Conservation (phyloP, 2,888 invertebrate genomes). For the Sphaerophoria taeniata region DNA sequence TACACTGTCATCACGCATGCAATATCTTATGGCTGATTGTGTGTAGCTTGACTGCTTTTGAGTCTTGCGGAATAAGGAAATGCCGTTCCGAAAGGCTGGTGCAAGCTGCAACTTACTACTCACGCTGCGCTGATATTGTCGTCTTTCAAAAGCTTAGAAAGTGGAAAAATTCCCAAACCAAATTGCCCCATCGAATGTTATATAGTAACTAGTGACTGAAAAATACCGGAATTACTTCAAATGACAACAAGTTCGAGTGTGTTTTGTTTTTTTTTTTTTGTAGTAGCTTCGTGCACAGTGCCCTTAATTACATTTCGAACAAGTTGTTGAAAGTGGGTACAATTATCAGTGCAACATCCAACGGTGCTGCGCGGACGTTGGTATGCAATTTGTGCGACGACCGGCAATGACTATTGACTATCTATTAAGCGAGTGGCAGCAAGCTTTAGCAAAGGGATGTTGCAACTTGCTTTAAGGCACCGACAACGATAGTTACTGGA, state of each 20-base stretch:
- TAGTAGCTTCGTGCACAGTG: conserved; percentile 49
- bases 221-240: conserved; percentile 63
- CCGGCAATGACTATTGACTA: conserved; percentile 28
- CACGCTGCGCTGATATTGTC: not conserved
- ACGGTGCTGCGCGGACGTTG: conserved; percentile 23
- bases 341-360: conserved; percentile 57
- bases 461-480: conserved; percentile 19
- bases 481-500: conserved; percentile 1
- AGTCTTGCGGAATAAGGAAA: conserved; percentile 43
- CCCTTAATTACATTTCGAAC: conserved; percentile 71
- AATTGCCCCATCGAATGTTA: conserved; percentile 45
- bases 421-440: not conserved
- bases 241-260: conserved; percentile 55
- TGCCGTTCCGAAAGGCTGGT: conserved; percentile 37
- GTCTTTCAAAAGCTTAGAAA: conserved; percentile 52
- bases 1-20: conserved; percentile 62
- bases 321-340: conserved; percentile 63
- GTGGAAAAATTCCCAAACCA: conserved; percentile 61
- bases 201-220: conserved; percentile 12
- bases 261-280: conserved; percentile 31
- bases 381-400: conserved; percentile 66
- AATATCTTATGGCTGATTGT: conserved; percentile 1
- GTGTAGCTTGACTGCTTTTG: not conserved
- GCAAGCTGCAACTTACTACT: not conserved
- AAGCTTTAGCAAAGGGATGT: conserved; percentile 40